Evolutionary conservation across 53 echinoderm and acorn worm genomes (phyloP), one percentile per base, ranked within the genome.

Genomic region (Glandiceps talaboti): DNA sequence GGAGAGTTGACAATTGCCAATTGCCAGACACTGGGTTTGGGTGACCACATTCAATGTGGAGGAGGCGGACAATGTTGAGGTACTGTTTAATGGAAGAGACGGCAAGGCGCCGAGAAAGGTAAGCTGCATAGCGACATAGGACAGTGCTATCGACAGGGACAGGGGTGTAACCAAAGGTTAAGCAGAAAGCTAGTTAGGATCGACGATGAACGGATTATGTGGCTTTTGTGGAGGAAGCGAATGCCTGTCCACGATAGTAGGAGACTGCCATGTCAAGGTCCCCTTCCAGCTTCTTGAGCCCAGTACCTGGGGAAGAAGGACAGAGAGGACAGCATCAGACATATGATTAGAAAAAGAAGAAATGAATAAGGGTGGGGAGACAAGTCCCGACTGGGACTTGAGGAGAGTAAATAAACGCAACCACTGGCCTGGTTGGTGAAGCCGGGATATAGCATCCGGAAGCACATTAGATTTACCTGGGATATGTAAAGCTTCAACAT

Each of bases 401-500:
- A 45, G 64, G 20, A 45, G 64, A 20, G 6, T 45, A 20, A 12
- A 45, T 6, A 45, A 45, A 45, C 64, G 64, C 64, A 45, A 45
- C 6, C 6, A 20, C 64, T 45, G 64, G 20, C 64, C 64, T 12
- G 64, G 29, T 45, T 45, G 64, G 64, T 45, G 64, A 12, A 45
- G 20, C 20, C 20, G 6, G 20, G 64, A 45, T 45, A 79, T 79
- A 1, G 79, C 27, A 79, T 79, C 80, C 12, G 80, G 72, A 28
- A 80, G 25, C 26, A 45, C 30, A 73, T 80, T 80, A 28, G 73
- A 45, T 1, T 28, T 12, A 1, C 80, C 80, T 1, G 12, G 29
- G 73, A 80, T 79, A 28, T 80, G 30, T 25, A 80, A 30, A n/a
- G 80, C 80, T 10, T 28, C 30, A 28, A 80, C 73, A 30, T 64